Percentiles rank a stretch among this genome's conserved stretches.
Conservation (phyloP, 2,888 invertebrate genomes). For the Thera obeliscata region DNA sequence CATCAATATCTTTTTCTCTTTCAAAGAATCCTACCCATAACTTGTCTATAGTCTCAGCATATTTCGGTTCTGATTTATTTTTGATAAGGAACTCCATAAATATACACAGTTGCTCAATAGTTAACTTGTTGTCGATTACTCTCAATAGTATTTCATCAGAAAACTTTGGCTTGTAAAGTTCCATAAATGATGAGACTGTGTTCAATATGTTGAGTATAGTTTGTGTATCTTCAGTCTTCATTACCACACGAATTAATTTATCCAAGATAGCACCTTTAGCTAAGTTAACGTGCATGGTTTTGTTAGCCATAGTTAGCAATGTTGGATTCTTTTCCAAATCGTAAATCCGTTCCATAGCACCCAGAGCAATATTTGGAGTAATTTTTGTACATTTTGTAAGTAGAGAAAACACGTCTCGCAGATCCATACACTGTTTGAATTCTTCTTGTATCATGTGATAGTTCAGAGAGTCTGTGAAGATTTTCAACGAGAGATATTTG, state of each 20-base stretch:
- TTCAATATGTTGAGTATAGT: slow-evolving; percentile 75
- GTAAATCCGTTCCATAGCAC: slow-evolving; percentile 78
- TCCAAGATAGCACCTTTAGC: slow-evolving; percentile 79
- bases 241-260: slow-evolving; percentile 72
- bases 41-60: slow-evolving; percentile 84
- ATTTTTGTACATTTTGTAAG: slow-evolving; percentile 79
- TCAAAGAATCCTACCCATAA: slow-evolving; percentile 87
- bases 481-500: not conserved
- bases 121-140: slow-evolving; percentile 85
- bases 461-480: slow-evolving; percentile 57
- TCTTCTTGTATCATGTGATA: slow-evolving; percentile 76
- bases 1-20: slow-evolving; percentile 83
- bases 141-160: slow-evolving; percentile 86
- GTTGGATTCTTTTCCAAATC: slow-evolving; percentile 68
- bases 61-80: slow-evolving; percentile 73
- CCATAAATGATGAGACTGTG: slow-evolving; percentile 69
- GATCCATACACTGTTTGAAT: slow-evolving; percentile 72
- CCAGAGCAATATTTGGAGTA: slow-evolving; percentile 78
- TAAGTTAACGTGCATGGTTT: slow-evolving; percentile 60
- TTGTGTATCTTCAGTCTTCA: slow-evolving; percentile 76
- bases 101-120: slow-evolving; percentile 84
- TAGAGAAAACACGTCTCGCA: slow-evolving; percentile 75
- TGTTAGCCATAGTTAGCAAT: slow-evolving; percentile 51
- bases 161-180: slow-evolving; percentile 79
- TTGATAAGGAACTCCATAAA: slow-evolving; percentile 82